Percentiles rank a stretch among this genome's conserved stretches.
Conservation (phyloP, 2,113 vertebrate genomes). For the Megaleporinus macrocephalus region DNA sequence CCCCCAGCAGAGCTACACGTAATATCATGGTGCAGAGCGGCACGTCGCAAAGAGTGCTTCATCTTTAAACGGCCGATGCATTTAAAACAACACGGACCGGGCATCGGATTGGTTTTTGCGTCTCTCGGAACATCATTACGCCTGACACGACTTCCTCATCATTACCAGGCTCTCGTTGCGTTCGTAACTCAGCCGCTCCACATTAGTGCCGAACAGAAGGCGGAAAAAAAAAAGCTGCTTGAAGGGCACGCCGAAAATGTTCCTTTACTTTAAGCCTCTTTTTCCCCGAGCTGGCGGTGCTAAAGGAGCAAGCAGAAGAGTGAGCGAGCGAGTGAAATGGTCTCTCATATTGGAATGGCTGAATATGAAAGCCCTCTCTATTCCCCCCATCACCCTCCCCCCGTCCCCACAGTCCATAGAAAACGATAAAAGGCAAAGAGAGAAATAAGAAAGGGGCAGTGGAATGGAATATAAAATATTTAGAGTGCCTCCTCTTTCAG, state of each 20-base stretch:
- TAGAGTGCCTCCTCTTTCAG: conserved; percentile 63
- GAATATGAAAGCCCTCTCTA: conserved; percentile 45
- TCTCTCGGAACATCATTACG: conserved; percentile 18
- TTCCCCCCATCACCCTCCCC: conserved; percentile 12
- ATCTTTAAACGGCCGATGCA: conserved; percentile 33
- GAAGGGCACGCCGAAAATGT: conserved; percentile 41
- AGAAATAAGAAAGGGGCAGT: conserved; percentile 55
- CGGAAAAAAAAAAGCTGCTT: background rate
- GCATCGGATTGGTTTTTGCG: conserved; percentile 5
- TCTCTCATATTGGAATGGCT: conserved; percentile 55
- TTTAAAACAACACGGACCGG: conserved; percentile 27
- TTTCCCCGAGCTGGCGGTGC: conserved; percentile 20
- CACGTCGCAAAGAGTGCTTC: conserved; percentile 1
- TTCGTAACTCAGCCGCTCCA: conserved; percentile 5
- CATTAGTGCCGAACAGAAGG: conserved; percentile 28
- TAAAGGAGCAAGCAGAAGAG: conserved; percentile 27
- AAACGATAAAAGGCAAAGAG: conserved; percentile 57
- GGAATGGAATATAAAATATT: conserved; percentile 74
- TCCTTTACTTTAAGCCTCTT: conserved; percentile 40
- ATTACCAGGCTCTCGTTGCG: background rate
- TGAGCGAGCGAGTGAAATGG: conserved; percentile 49
- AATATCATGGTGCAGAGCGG: conserved; percentile 7
- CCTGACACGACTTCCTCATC: conserved; percentile 1
- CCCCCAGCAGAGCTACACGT: conserved; percentile 26
- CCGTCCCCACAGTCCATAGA: conserved; percentile 43